Percentiles rank a stretch among this genome's conserved stretches.
Conservation (phyloP, 53 echinoderm and acorn worm genomes). For the Astropecten irregularis region DNA sequence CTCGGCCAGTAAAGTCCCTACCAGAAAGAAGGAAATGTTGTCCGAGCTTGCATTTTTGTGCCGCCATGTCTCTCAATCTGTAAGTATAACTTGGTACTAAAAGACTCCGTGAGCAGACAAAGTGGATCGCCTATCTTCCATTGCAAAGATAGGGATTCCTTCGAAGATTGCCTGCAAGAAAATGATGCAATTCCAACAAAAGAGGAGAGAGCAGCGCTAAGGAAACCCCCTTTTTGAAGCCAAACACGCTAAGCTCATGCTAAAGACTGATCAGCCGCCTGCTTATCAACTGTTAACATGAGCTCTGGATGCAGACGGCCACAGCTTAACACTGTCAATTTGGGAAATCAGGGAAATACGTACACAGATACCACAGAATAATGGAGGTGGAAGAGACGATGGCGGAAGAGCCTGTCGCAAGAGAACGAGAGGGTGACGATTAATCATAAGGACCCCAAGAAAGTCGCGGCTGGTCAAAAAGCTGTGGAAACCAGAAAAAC, state of each 20-base stretch:
- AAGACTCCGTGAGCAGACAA: neutral
- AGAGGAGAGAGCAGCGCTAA: neutral
- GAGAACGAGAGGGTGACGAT: too few relatives aligned
- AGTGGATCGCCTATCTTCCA: neutral
- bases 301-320: neutral
- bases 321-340: too few relatives aligned
- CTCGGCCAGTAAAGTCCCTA: constrained; percentile 2
- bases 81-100: constrained; percentile 43
- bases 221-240: too few relatives aligned
- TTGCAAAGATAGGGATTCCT: too few relatives aligned
- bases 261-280: constrained; percentile 31
- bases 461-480: neutral
- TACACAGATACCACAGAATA: too few relatives aligned
- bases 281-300: neutral
- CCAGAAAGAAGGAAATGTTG: constrained; percentile 37
- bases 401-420: too few relatives aligned
- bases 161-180: constrained; percentile 10
- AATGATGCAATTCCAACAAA: constrained; percentile 5
- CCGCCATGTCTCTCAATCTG: constrained; percentile 1
- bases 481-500: neutral
- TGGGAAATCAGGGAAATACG: too few relatives aligned
- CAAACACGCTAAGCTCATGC: constrained; percentile 32
- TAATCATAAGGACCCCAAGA: neutral
- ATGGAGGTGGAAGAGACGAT: too few relatives aligned
- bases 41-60: constrained; percentile 42